These are phyloP conservation scores for Etia nguti DNA, from an alignment of 2,113 vertebrate genomes.

Conservation along the genomic window DNA sequence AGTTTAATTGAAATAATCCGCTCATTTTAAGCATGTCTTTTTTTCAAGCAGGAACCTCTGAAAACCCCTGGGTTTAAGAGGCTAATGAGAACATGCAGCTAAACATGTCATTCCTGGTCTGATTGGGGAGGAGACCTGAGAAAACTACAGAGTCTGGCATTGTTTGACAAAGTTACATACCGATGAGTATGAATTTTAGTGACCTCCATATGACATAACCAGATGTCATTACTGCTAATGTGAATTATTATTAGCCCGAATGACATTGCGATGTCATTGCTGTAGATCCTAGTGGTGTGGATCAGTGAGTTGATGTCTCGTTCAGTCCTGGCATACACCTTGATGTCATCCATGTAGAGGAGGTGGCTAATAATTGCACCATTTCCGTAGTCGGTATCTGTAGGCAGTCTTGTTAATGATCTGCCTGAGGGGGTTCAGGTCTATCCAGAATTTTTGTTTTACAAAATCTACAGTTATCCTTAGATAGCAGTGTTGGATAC, in stretches of 20 bases:
- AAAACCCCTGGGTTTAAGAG: neutral
- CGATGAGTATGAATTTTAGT: fast-evolving
- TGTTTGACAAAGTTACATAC: neutral
- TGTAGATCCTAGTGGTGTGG: neutral
- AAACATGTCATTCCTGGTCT: fast-evolving
- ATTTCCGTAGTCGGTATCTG: neutral
- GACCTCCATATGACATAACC: neutral
- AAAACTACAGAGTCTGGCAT: neutral
- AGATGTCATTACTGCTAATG: neutral
- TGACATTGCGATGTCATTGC: neutral
- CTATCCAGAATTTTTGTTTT: neutral
- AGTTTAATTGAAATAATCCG: neutral
- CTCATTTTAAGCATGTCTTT: neutral
- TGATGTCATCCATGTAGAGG: neutral
- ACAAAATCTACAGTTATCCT: neutral
- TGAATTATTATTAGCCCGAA: neutral
- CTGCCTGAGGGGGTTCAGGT: fast-evolving
- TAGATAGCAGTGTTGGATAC: neutral
- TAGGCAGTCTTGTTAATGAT: neutral
- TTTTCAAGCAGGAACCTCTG: neutral
- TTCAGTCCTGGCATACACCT: neutral
- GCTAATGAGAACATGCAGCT: neutral
- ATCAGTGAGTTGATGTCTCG: neutral
- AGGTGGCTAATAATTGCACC: neutral
- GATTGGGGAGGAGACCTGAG: neutral